phyloP scores from a whole-genome alignment of 2,888 invertebrate genomes.

The Parnassius glacialis region DNA sequence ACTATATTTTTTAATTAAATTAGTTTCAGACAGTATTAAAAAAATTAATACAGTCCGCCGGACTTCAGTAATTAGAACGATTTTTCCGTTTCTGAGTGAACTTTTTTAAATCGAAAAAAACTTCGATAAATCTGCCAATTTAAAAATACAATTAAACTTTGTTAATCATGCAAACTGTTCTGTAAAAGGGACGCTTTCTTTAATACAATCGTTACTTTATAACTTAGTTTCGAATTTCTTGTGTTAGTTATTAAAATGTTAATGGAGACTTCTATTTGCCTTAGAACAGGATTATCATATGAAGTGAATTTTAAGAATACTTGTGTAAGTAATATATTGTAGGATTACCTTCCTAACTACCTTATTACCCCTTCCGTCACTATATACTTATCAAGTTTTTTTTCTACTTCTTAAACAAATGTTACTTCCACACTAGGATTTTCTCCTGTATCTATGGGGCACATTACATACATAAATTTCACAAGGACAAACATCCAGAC shows the following conservation, averaged over 20 bases:
- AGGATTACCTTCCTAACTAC: too few species aligned
- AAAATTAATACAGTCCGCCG: not conserved
- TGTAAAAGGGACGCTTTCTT: slow-evolving; percentile 27
- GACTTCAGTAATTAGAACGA: not conserved
- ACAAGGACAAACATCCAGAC: too few species aligned
- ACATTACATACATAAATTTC: too few species aligned
- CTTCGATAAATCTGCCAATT: slow-evolving; percentile 36
- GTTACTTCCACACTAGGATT: too few species aligned
- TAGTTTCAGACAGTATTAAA: not conserved
- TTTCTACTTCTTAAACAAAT: too few species aligned
- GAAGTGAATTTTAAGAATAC: too few species aligned
- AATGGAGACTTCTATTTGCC: not conserved
- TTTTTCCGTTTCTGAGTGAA: not conserved
- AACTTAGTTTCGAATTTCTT: slow-evolving; percentile 24
- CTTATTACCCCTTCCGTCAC: too few species aligned
- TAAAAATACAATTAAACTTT: slow-evolving; percentile 49
- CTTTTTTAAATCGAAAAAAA: not conserved
- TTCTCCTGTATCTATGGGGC: too few species aligned
- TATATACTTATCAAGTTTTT: too few species aligned
- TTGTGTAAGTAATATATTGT: too few species aligned
- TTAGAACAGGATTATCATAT: too few species aligned
- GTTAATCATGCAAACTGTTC: slow-evolving; percentile 37
- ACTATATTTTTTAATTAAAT: not conserved
- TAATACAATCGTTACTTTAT: slow-evolving; percentile 24
- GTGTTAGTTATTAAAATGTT: slow-evolving; percentile 1